Evolutionary conservation across 2,113 vertebrate species (phyloP).

Genomic region (Salvelinus alpinus): DNA sequence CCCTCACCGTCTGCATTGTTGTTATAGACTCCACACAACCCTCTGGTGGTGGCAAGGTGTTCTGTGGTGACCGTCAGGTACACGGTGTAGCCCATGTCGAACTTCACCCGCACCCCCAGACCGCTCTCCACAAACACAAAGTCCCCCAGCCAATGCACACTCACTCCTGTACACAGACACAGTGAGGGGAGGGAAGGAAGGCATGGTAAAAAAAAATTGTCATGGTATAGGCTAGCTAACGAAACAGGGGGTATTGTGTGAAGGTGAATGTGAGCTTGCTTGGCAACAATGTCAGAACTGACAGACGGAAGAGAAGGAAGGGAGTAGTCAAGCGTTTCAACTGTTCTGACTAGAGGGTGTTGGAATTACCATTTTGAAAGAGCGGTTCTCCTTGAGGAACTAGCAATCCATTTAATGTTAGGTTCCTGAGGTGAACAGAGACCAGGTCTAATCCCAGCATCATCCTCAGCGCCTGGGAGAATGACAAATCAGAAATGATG

Average conservation of each 20-base stretch:
- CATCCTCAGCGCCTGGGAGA: conserved; percentile 72
- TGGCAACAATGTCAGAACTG: not conserved
- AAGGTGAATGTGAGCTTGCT: not conserved
- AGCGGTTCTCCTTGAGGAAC: conserved; percentile 68
- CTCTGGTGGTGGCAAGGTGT: conserved; percentile 75
- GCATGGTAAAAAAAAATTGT: not conserved
- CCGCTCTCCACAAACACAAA: conserved; percentile 87
- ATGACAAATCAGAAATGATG: not conserved
- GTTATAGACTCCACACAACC: conserved; percentile 89
- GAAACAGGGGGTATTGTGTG: not conserved
- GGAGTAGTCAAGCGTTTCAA: no score
- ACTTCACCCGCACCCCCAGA: conserved; percentile 78
- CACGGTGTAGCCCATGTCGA: conserved; percentile 72
- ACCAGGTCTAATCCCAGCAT: conserved; percentile 80
- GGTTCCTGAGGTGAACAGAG: conserved; percentile 55
- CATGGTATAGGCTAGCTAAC: not conserved
- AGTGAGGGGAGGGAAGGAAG: not conserved
- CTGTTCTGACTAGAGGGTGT: no score
- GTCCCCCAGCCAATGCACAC: conserved; percentile 86
- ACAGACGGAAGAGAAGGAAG: not conserved
- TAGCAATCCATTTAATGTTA: conserved; percentile 72
- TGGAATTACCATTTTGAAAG: conserved; percentile 77
- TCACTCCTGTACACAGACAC: conserved; percentile 73
- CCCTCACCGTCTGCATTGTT: conserved; percentile 73
- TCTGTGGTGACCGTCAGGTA: conserved; percentile 76